Base-by-base conservation (phyloP, 2,113 vertebrate species). In the Chascanopsetta lugubris region DNA sequence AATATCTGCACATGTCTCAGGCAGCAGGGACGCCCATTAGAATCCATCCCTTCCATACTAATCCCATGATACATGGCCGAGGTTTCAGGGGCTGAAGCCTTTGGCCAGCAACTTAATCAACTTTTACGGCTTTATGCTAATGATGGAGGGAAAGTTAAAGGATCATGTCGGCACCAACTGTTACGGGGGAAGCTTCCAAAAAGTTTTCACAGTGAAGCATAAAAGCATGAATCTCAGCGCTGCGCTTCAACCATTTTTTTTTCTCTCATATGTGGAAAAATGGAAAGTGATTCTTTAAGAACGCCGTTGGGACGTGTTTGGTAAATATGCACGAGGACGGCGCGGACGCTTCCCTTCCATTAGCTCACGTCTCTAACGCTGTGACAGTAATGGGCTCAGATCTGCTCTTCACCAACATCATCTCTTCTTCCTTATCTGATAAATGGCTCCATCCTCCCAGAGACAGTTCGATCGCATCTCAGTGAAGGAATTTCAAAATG, bases 401-500 rank as follows among this genome's bases (percentile, higher is more conserved):
- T 2, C 12, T 29, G 25, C 56, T 59, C 5, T 27, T 57, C 4
- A 25, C 26, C 13, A 38, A 15, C 34, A 38, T 38, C 15, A 58
- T 58, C 22, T 27, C 4, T 27, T 62, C 17, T n/a, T n/a, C n/a
- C n/a, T 32, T 48, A 32, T 34, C 0, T 10, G 22, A 48, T 63
- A 32, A 26, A 42, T 26, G 32, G 7, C 18, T 18, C 6, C 36
- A 26, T 27, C 22, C 9, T 26, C 34, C 38, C 48, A 36, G 45
- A 29, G 30, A 64, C 2, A 20, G 20, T 32, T 45, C 6, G 6
- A 40, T 25, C 4, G 0, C 21, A 10, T 4, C n/a, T 18, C 29
- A 58, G 27, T 48, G 13, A 74, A 15, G 32, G 13, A 22, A 54
- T 22, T 67, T 68, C 3, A 61, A 48, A 61, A 45, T 58, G 72